Evolutionary conservation across 2,113 vertebrate species (phyloP).

Genomic region (Megaceryle torquata): DNA sequence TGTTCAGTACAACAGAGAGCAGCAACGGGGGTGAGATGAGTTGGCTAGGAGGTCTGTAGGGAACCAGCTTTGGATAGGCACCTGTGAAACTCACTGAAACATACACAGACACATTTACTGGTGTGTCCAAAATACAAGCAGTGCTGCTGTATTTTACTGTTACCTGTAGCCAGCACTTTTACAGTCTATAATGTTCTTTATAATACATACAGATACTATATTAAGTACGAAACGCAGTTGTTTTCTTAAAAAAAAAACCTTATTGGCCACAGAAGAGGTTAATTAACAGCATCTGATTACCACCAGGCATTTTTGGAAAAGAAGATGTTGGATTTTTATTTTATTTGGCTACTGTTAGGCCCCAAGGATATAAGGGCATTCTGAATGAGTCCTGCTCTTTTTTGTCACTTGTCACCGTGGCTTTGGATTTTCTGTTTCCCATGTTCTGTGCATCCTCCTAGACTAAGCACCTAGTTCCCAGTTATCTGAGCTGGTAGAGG

Average conservation of each 20-base stretch:
- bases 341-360: background rate
- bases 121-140: background rate
- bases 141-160: background rate
- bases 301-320: background rate
- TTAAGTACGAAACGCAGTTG: background rate
- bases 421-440: background rate
- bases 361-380: background rate
- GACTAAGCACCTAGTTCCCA: background rate
- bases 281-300: background rate
- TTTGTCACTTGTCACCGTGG: background rate
- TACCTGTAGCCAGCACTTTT: background rate
- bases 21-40: constrained; percentile 77
- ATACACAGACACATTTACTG: background rate
- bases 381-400: background rate
- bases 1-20: constrained; percentile 78
- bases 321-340: background rate
- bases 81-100: constrained; percentile 79
- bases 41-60: constrained; percentile 74
- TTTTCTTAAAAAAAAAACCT: background rate
- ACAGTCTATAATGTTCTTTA: background rate
- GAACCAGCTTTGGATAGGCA: constrained; percentile 75
- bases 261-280: background rate
- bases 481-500: background rate
- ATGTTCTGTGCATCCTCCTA: background rate
- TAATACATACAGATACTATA: background rate